Evolutionary conservation across 2,797 vertebrate species (phyloP), one percentile per base, ranked within the genome.

Genomic region (Pelochelys cantorii): DNA sequence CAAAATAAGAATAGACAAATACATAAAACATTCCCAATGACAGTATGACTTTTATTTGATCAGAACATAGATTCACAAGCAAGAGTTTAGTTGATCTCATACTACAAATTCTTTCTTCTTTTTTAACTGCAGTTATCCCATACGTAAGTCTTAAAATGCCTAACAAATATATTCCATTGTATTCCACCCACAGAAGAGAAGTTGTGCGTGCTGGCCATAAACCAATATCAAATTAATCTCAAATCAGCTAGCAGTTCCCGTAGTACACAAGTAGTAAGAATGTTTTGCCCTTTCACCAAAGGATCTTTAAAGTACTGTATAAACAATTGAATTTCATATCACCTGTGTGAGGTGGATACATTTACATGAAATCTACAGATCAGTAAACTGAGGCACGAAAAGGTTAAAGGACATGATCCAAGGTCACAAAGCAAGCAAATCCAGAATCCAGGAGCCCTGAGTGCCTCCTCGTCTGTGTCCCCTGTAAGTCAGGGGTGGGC

Each of bases 361-460:
- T 79, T 60, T 77, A 65, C 80, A 27, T 14, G 15, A 74, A 48
- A 48, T 18, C 1, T 27, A 15, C 23, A 82, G 57, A 92, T n/a
- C 57, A 87, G 42, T 54, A 54, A 8, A 53, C 52, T 52, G 52
- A 85, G 62, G 18, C 27, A 79, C 0, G 0, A 86, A 80, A 54
- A 83, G 7, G 82, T 88, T 37, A 22, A 34, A 85, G 62, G 48
- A 25, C 42, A 54, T 92, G 74, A 65, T 83, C 65, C 42, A 74
- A 7, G 29, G 25, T 2, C 0, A 1, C 9, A 34, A 29, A 52
- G 27, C 29, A 84, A 81, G 37, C 27, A 74, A 37, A 13, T 91
- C 56, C 7, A 86, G 31, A 29, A 62, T 52, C 18, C 48, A 13
- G 17, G 48, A 13, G 31, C n/a, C 3, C 0, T 0, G 15, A 54